Conservation (phyloP, 2,888 invertebrate species). For the Mimumesa dahlbomi region DNA sequence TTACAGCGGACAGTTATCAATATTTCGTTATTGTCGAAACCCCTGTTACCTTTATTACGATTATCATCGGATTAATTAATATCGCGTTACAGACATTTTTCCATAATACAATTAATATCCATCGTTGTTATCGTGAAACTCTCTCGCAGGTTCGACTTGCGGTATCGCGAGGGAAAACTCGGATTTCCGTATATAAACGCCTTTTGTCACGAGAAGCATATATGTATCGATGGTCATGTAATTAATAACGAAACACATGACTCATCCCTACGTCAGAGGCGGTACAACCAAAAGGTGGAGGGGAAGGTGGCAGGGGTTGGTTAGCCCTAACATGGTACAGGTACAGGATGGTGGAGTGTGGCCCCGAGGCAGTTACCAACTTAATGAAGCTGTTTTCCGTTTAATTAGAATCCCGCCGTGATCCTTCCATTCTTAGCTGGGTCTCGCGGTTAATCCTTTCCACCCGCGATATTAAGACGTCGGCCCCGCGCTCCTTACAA, state of each 20-base stretch:
- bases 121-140: too few species aligned
- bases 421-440: conserved; percentile 74
- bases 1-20: too few species aligned
- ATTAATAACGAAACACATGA: conserved; percentile 49
- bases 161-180: not conserved
- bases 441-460: conserved; percentile 71
- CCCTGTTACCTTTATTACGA: too few species aligned
- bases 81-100: too few species aligned
- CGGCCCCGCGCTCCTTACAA: conserved; percentile 61
- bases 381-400: conserved; percentile 79
- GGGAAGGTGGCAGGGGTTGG: too few species aligned
- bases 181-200: not conserved
- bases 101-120: too few species aligned
- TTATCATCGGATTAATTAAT: too few species aligned
- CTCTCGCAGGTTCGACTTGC: too few species aligned
- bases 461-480: conserved; percentile 74
- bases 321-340: conserved; percentile 47
- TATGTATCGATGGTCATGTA: conserved; percentile 24
- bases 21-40: too few species aligned
- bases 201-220: not conserved
- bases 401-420: conserved; percentile 78
- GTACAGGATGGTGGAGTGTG: conserved; percentile 55
- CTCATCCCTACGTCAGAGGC: conserved; percentile 40
- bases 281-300: conserved; percentile 34
- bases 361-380: conserved; percentile 71